Evolutionary conservation across 2,797 vertebrate species (phyloP), one percentile per base, ranked within the genome.

Genomic region (Chloroceryle inda): DNA sequence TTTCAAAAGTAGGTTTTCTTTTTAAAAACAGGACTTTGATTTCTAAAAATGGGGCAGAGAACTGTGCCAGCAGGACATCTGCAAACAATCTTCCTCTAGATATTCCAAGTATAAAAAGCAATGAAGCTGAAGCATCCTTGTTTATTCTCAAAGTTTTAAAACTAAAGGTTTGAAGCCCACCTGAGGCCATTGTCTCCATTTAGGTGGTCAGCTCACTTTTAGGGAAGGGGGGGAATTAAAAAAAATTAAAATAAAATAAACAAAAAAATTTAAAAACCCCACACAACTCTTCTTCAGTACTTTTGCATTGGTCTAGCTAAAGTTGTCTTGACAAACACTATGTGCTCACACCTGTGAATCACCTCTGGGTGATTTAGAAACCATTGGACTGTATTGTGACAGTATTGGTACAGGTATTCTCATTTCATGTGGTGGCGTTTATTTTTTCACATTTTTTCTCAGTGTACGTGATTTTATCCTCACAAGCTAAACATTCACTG

Each of bases 21-120:
- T 92, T 63, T 17, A 75, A 88, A 94, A 95, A 77, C 55, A 89
- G 74, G 24, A 59, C 66, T 88, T 84, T 50, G 38, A 38, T 69
- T 76, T 86, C 83, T 88, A 89, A 90, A 95, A 94, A 42, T 2
- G 9, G 47, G 63, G 22, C 71, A 86, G 47, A 88, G 64, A 77
- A 52, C 19, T 13, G 13, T 76, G 53, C 76, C 83, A 95, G 83
- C 66, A 76, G 55, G 62, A 68, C 40, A 31, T 10, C 82, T 59
- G 59, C 93, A 90, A 81, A 88, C 76, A 91, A 87, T 67, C 35
- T 88, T 47, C 47, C 59, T 52, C 53, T 55, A 6, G 26, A 13
- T 16, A 23, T 42, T 75, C 45, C 27, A 53, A 75, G 45, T 1
- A 33, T 42, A 72, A 63, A 90, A 18, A 81, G 10, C 53, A 78